Evolutionary conservation across 2,113 vertebrate genomes (phyloP), one percentile per base, ranked within the genome.

Genomic region (Alouatta palliata): DNA sequence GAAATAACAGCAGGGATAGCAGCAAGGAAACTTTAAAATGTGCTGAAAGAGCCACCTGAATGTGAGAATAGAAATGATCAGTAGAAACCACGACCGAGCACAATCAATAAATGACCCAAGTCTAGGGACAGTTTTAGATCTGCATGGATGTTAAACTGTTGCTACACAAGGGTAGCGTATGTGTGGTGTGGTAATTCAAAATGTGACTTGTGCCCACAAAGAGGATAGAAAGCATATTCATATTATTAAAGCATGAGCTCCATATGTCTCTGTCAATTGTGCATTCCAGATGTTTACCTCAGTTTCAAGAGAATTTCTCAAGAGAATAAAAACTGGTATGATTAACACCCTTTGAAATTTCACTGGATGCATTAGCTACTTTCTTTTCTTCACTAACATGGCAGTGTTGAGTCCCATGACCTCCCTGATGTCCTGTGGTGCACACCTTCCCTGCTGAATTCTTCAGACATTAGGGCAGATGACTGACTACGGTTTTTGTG

Each of bases 211-310:
- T 45, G 52, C 54, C 77, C 77, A 80, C 1, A 0, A 70, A 96
- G 90, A 97, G 82, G 76, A 73, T 0, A 93, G 64, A 52, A 77
- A 64, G 76, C 79, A 97, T 97, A 92, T 97, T 97, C 81, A 66
- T 92, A 96, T 90, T 86, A 97, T 83, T 61, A 89, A 96, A 93
- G 43, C 25, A 43, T 96, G 81, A 7, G 37, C n/a, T 93, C 86
- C 92, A 92, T 91, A 95, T 92, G 86, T 96, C 95, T 95, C 68
- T 95, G 92, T 82, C 94, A 92, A 58, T 94, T 90, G 76, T 79
- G 56, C 66, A 90, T 96, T 96, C 96, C 86, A 94, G 92, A 96
- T 90, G 89, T 94, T 97, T 97, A 94, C 92, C 83, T 96, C 91
- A 83, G 68, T 96, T 97, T 97, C 79, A 93, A 23, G 73, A 97